Conservation (phyloP, 2,113 vertebrate genomes). For the Trogon surrucura region DNA sequence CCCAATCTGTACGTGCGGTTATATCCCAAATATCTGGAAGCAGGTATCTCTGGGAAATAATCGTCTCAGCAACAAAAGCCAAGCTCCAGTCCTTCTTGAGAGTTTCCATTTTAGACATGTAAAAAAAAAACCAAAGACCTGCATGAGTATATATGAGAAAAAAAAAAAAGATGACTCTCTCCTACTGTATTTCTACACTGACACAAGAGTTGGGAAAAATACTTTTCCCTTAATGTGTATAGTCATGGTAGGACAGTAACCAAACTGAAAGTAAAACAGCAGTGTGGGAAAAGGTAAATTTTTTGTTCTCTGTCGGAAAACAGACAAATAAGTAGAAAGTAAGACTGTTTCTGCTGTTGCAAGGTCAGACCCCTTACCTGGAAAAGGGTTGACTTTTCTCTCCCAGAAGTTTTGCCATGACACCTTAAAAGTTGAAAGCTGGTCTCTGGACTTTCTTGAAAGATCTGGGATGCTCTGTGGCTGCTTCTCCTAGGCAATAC, state of each 20-base stretch:
- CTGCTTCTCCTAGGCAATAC: neutral
- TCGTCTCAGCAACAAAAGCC: neutral
- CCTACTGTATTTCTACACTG: neutral
- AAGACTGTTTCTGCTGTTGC: neutral
- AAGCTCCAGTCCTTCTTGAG: neutral
- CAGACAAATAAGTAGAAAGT: neutral
- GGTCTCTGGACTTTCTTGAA: neutral
- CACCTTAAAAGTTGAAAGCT: neutral
- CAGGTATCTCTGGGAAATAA: neutral
- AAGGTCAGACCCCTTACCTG: neutral
- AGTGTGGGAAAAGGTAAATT: neutral
- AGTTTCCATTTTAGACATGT: neutral
- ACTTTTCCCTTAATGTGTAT: neutral
- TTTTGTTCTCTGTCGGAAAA: neutral
- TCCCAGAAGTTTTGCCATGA: neutral
- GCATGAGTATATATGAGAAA: neutral
- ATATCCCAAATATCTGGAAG: neutral
- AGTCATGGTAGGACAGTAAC: neutral
- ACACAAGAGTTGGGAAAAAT: neutral
- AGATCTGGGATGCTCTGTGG: neutral
- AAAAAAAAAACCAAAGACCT: fast-evolving
- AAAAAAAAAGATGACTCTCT: neutral
- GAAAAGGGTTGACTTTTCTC: neutral
- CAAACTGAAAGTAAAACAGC: neutral
- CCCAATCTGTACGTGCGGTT: neutral